Evolutionary conservation across 2,888 invertebrate genomes (phyloP).

Genomic region (Neria commutata): DNA sequence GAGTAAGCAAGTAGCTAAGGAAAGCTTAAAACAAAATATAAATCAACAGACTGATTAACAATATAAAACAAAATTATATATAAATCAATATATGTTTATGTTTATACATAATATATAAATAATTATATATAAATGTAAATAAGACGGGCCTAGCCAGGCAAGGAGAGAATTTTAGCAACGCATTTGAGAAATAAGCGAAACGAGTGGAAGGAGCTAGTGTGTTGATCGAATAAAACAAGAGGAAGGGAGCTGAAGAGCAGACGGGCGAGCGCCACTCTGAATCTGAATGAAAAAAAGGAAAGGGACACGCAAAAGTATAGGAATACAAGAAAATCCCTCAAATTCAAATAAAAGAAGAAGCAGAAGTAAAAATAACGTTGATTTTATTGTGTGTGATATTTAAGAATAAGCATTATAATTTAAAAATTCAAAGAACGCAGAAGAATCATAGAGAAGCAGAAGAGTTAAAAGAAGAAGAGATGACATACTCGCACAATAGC

Average conservation of each 20-base stretch:
- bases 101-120: constrained; percentile 48
- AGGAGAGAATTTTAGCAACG: constrained; percentile 25
- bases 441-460: constrained; percentile 37
- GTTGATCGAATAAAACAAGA: too few species aligned
- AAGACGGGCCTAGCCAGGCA: constrained; percentile 31
- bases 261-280: constrained; percentile 1
- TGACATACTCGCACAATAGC: constrained; percentile 63
- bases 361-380: constrained; percentile 40
- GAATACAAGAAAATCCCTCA: constrained; percentile 32
- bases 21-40: constrained; percentile 51
- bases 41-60: constrained; percentile 62
- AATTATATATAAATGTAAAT: constrained; percentile 29
- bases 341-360: constrained; percentile 27
- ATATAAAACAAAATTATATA: constrained; percentile 45
- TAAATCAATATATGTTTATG: constrained; percentile 47
- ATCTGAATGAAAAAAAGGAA: constrained; percentile 13
- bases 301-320: constrained; percentile 18
- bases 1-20: constrained; percentile 43
- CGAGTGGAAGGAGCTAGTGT: too few species aligned
- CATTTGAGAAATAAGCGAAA: constrained; percentile 36
- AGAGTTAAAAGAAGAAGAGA: constrained; percentile 42
- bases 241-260: too few species aligned
- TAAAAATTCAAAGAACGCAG: constrained; percentile 43
- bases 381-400: constrained; percentile 62
- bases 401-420: constrained; percentile 59